phyloP scores from a whole-genome alignment of 2,113 vertebrate species.

The Leucopsar rothschildi region DNA sequence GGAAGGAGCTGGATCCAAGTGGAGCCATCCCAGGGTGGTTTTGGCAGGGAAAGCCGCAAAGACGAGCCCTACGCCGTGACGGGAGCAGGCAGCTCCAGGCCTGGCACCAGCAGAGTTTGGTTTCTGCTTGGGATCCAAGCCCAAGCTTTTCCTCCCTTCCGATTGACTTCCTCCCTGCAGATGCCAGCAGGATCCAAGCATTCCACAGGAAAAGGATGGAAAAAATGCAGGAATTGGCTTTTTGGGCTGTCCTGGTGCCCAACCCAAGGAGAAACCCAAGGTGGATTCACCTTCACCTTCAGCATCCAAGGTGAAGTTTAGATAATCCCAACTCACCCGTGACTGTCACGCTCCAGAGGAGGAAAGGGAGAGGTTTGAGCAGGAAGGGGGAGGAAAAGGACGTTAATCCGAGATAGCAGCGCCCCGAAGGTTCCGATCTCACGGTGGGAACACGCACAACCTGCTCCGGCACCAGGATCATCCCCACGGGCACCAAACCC shows the following conservation, averaged over 20 bases:
- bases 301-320: fast-evolving
- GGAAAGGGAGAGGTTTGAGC: background rate
- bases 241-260: fast-evolving
- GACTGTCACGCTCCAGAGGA: background rate
- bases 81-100: background rate
- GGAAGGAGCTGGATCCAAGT: background rate
- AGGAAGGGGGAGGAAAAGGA: background rate
- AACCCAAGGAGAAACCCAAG: background rate
- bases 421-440: background rate
- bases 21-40: background rate
- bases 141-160: background rate
- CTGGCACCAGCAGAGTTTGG: background rate
- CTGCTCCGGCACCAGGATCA: background rate
- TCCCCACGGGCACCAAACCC: background rate
- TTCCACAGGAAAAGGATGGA: fast-evolving
- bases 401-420: background rate
- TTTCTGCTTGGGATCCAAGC: background rate
- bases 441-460: fast-evolving
- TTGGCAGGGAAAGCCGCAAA: background rate
- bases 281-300: background rate
- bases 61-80: fast-evolving
- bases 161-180: background rate
- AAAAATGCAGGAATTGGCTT: background rate
- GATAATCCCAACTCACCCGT: background rate
- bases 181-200: fast-evolving